Evolutionary conservation across 1,140 invertebrate genomes (phyloP).

Genomic region (Pollicipes pollicipes): DNA sequence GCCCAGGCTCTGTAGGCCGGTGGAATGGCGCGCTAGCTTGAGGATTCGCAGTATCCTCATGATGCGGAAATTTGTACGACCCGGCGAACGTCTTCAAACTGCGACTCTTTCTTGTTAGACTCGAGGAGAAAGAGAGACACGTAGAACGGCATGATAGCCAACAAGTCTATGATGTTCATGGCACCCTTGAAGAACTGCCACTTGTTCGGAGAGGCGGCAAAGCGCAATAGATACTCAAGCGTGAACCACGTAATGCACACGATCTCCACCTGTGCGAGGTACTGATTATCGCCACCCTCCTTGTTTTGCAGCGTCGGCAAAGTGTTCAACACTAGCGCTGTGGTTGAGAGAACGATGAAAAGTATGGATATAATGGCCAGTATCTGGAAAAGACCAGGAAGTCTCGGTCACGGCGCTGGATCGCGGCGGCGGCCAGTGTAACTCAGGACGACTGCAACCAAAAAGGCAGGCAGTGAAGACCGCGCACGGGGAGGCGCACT

Average conservation of each 20-base stretch:
- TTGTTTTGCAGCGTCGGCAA: constrained; percentile 81
- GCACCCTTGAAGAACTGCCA: constrained; percentile 99
- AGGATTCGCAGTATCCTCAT: constrained; percentile 97
- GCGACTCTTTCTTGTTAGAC: constrained; percentile 87
- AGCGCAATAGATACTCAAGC: constrained; percentile 90
- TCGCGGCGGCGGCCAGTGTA: not conserved
- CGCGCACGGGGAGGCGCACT: too few relatives aligned
- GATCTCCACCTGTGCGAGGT: constrained; percentile 89
- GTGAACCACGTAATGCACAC: constrained; percentile 99
- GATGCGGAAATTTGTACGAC: constrained; percentile 99
- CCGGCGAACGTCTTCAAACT: constrained; percentile 89
- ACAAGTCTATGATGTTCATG: constrained; percentile 93
- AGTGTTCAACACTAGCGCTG: constrained; percentile 94
- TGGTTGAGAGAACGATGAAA: constrained; percentile 97
- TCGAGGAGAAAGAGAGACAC: constrained; percentile 77
- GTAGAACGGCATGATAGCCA: constrained; percentile 98
- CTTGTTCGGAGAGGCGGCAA: constrained; percentile 96
- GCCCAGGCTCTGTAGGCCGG: constrained; percentile 92
- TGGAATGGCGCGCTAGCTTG: constrained; percentile 95
- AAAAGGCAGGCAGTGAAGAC: not conserved
- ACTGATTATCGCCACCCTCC: constrained; percentile 67
- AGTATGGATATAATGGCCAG: constrained; percentile 97
- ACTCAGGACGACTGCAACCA: not conserved
- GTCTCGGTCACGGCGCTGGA: not conserved
- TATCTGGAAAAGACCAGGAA: constrained; percentile 22